Base-by-base conservation (phyloP, 2,113 vertebrate species). In the Ranitomeya imitator region DNA sequence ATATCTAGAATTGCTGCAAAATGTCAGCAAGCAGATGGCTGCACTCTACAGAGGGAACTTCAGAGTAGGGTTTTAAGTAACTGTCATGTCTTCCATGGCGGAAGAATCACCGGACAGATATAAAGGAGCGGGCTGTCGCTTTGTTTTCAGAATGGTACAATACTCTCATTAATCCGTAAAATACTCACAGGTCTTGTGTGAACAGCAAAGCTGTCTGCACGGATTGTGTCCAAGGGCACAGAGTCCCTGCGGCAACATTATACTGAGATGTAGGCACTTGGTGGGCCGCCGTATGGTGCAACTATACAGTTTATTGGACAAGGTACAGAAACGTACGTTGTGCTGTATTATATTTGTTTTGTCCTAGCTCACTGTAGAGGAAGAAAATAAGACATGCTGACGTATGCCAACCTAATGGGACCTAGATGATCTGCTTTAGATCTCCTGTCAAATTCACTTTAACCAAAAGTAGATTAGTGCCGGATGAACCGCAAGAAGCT, bases 1-100 rank as follows among this genome's bases (percentile, higher is more conserved):
- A 85, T 52, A 52, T 81, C 45, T 16, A 37, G 67, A 37, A 54
- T 57, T 16, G 5, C 37, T 19, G 77, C 78, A 71, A 59, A 71
- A 87, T 87, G 86, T 69, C 86, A 71, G 77, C 77, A 37, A 69
- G 52, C 77, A 80, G 74, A 71, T 87, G 77, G 77, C 23, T 7
- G 13, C 26, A 7, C 71, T 86, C 78, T 19, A 26, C 51, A 13
- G 77, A 59, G 63, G 63, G 55, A 87, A 54, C 52, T 57, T 45
- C 86, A 31, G 54, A 51, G 77, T 5, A 12, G 63, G 55, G 18
- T 63, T 85, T 85, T 85, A 85, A 55, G 23, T 59, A 0, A 77
- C 73, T 65, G 74, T 65, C 74, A 77, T 45, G 21, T 63, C 69
- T 8, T 31, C 69, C 9, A 10, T 19, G 45, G 55, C 54, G 73